Evolutionary conservation across 1,140 invertebrate species (phyloP), one percentile per base, ranked within the genome.

Genomic region (Bombus picipes): DNA sequence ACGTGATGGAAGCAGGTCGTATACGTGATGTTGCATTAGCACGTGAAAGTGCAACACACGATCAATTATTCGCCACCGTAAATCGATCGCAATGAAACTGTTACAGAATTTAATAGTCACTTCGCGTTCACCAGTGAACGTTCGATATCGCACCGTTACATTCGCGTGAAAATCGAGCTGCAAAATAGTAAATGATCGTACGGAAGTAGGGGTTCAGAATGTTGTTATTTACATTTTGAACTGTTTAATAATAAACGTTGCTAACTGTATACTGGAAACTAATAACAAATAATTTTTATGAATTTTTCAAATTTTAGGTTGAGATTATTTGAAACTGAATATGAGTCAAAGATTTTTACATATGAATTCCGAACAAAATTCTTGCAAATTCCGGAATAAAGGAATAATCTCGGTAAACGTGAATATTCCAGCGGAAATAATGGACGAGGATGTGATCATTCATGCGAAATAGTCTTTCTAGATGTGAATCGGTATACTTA

Each of bases 61-160:
- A 79, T 84, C 57, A 72, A 80, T 85, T 85, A 85, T 85, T 72
- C 68, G 71, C 28, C 32, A 41, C 18, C 13, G 68, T 53, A 68
- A 65, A 80, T 80, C 77, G 75, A 53, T 80, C 83, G 83, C 66
- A 43, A 80, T 79, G 70, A 72, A 85, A 80, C 83, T 80, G 83
- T 85, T 85, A 85, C 75, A 72, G 37, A 59, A 80, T 85, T 85
- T 85, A 85, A 85, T 73, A 85, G 78, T 85, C 83, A 57, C 43
- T 28, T 73, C 57, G 76, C 83, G 77, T 85, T 80, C 34, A 18
- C 12, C 8, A 25, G 59, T 43, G 53, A 62, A 59, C 62, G 62
- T 34, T 47, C 5, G 53, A 18, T 18, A 62, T 74, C 34, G 34
- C 68, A 65, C 77, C 77, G 83, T 85, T 85, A 73, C 28, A 12